Evolutionary conservation across 2,113 vertebrate genomes (phyloP), one percentile per base, ranked within the genome.

Genomic region (Microtus oregoni): DNA sequence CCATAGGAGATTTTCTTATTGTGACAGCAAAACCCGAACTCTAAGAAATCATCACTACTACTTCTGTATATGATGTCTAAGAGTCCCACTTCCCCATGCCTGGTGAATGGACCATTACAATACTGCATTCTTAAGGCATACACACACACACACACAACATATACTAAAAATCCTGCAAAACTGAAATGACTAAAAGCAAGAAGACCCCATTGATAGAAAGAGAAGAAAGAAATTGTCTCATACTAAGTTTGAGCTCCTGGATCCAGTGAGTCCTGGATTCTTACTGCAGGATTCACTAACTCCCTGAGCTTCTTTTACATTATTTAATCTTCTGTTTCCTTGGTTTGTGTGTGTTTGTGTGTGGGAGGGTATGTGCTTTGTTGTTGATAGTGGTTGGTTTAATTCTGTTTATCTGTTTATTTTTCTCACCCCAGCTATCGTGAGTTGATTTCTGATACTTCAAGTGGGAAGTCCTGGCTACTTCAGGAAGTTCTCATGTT

Each of bases 381-480:
- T 3, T 3, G 26, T 6, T 47, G 41, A 13, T 47, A 7, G 26
- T 47, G 0, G 6, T 52, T 61, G 14, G 4, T 14, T 50, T 86
- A 41, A 30, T 55, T 75, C 14, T 65, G 17, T 24, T n/a, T 77
- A 5, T 44, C 41, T 61, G 38, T 44, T 32, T 86, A 1, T 24
- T 47, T 10, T 77, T 72, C 88, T 15, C 19, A 13, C 35, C 65
- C 11, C 75, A 92, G 17, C 17, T 7, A 4, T 22, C 4, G 30
- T 89, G 50, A 91, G 32, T 47, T 87, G 14, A 82, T 96, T 82
- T 92, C 28, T 89, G 28, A 24, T 15, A 38, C 9, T 67, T 77
- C 44, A 52, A 94, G 95, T 82, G 28, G 19, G 61, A 86, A 76
- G 68, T 65, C 11, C 6, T 70, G 12, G 30, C 35, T 89, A 89